phyloP scores from a whole-genome alignment of 2,888 invertebrate genomes.

The Rhynchonema sp. region DNA sequence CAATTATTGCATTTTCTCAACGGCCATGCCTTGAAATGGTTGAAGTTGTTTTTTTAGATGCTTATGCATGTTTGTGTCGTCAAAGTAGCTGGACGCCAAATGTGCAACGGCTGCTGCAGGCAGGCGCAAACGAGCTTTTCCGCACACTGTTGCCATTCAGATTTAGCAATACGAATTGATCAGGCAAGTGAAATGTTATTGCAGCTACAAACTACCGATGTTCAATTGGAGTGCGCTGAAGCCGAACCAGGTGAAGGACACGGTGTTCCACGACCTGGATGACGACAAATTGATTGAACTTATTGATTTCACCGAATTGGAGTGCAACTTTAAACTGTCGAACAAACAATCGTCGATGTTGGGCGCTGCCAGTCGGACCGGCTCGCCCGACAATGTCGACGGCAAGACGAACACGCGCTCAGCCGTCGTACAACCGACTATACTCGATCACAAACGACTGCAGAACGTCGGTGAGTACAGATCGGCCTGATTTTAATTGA shows the following conservation, averaged over 20 bases:
- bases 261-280: slow-evolving; percentile 92
- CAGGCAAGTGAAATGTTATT: background rate
- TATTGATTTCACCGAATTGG: slow-evolving; percentile 80
- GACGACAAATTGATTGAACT: slow-evolving; percentile 64
- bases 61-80: no score
- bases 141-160: no score
- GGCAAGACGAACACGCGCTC: no score
- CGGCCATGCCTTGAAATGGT: no score
- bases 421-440: slow-evolving; percentile 36
- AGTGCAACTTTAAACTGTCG: slow-evolving; percentile 86
- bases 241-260: slow-evolving; percentile 90
- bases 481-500: no score
- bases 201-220: slow-evolving; percentile 50
- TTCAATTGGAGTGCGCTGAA: slow-evolving; percentile 95
- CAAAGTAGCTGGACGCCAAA: background rate
- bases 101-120: no score
- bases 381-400: background rate
- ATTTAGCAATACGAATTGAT: background rate
- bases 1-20: no score
- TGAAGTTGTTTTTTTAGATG: no score
- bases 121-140: no score
- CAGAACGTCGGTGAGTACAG: slow-evolving; percentile 70
- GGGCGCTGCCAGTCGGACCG: slow-evolving; percentile 1
- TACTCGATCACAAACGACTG: slow-evolving; percentile 81
- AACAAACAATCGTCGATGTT: no score